A percentile compares a stretch with the other conserved stretches of the same genome.
Evolutionary conservation across 1,140 invertebrate genomes (phyloP).

Genomic region (Lasioglossum baleicum): DNA sequence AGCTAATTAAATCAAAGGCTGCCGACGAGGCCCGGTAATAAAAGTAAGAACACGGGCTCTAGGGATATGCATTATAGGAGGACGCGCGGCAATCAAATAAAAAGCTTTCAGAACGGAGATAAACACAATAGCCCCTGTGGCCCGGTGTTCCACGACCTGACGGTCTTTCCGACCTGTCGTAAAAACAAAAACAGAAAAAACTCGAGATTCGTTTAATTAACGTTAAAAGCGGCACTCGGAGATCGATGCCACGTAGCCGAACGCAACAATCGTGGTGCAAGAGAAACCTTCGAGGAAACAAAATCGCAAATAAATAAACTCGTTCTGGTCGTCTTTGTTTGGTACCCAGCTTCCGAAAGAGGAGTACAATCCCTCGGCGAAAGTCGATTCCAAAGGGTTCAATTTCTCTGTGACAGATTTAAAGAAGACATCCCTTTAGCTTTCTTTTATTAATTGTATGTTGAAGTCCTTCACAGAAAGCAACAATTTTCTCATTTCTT

Average conservation of each 20-base stretch:
- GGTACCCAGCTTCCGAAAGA: no score
- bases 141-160: slow-evolving; percentile 16
- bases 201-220: slow-evolving; percentile 39
- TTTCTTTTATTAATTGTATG: no score
- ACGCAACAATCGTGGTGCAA: no score
- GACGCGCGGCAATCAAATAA: slow-evolving; percentile 76
- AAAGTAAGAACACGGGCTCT: slow-evolving; percentile 74
- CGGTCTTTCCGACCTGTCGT: slow-evolving; percentile 31
- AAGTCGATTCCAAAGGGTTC: no score
- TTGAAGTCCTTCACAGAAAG: no score
- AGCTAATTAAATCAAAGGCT: slow-evolving; percentile 78
- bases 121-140: slow-evolving; percentile 34
- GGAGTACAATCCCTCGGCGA: no score
- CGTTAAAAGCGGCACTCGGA: slow-evolving; percentile 27
- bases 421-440: no score
- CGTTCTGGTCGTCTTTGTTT: no score
- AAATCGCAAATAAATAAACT: no score
- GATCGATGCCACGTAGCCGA: neutral
- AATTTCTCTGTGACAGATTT: no score
- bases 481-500: no score
- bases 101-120: slow-evolving; percentile 68
- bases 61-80: slow-evolving; percentile 73
- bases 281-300: no score
- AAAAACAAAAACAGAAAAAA: slow-evolving; percentile 11
- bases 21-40: slow-evolving; percentile 76